phyloP scores from a whole-genome alignment of 2,797 vertebrate genomes.

The Tauraco hartlaubi region DNA sequence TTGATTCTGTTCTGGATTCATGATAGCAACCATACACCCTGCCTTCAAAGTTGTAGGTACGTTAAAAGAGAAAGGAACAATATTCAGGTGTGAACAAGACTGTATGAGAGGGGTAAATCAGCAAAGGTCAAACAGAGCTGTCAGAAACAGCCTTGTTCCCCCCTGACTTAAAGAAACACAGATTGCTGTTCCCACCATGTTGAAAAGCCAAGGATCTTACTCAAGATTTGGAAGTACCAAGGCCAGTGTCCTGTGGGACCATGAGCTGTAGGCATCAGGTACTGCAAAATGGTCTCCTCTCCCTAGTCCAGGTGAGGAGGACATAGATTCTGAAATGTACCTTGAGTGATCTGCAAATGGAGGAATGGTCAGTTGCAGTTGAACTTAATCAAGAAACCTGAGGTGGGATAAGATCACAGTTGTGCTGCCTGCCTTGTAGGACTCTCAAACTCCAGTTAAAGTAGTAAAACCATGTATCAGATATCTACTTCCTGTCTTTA shows the following conservation, averaged over 20 bases:
- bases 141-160: rapidly evolving
- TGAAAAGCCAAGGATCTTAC: background rate
- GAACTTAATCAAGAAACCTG: background rate
- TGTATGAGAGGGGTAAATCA: background rate
- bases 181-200: background rate
- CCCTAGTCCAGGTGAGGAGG: background rate
- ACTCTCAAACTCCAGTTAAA: background rate
- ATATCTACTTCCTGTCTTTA: background rate
- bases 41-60: background rate
- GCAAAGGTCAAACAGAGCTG: background rate
- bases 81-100: background rate
- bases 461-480: background rate
- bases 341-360: background rate
- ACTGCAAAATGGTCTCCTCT: background rate
- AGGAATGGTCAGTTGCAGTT: background rate
- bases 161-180: background rate
- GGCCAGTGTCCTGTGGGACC: background rate
- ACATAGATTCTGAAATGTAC: background rate
- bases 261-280: background rate
- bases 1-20: background rate
- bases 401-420: background rate
- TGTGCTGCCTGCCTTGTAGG: background rate
- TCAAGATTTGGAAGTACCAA: background rate
- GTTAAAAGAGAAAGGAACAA: background rate
- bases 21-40: background rate